These are phyloP conservation scores for Sebastes minor DNA, from an alignment of 2,797 vertebrate species.

Conservation along the genomic window DNA sequence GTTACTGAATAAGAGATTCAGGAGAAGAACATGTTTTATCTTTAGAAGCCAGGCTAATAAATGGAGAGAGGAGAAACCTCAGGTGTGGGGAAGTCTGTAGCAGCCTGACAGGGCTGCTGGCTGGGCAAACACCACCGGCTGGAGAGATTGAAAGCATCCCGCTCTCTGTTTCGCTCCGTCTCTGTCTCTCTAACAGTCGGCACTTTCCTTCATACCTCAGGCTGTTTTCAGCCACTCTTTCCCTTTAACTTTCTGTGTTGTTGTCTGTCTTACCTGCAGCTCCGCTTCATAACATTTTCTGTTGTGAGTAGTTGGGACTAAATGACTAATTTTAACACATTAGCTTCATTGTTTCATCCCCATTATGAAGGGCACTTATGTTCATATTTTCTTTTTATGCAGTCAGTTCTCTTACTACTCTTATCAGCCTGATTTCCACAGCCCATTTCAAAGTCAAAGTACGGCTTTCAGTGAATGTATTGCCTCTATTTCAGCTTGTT, in stretches of 20 bases:
- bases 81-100: slow-evolving; percentile 28
- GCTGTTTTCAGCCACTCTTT: slow-evolving; percentile 1
- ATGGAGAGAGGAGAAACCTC: slow-evolving; percentile 18
- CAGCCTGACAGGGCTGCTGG: slow-evolving; percentile 21
- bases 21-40: slow-evolving; percentile 13
- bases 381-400: background rate
- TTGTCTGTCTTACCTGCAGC: slow-evolving; percentile 3
- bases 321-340: slow-evolving; percentile 11
- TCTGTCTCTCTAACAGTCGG: background rate
- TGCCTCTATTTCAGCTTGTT: background rate
- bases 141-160: slow-evolving; percentile 14
- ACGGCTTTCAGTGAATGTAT: background rate
- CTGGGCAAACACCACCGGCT: slow-evolving; percentile 25
- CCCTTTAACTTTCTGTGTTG: background rate
- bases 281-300: slow-evolving; percentile 5
- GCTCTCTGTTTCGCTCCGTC: background rate
- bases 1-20: slow-evolving; percentile 10
- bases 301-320: background rate
- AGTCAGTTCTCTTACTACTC: background rate
- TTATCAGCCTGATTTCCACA: background rate
- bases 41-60: slow-evolving; percentile 12
- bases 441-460: background rate
- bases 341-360: background rate
- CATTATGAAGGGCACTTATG: background rate
- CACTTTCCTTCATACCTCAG: background rate